A percentile compares a stretch with the other conserved stretches of the same genome.
Conservation (phyloP, 2,888 invertebrate species). For the Smittia aterrima region DNA sequence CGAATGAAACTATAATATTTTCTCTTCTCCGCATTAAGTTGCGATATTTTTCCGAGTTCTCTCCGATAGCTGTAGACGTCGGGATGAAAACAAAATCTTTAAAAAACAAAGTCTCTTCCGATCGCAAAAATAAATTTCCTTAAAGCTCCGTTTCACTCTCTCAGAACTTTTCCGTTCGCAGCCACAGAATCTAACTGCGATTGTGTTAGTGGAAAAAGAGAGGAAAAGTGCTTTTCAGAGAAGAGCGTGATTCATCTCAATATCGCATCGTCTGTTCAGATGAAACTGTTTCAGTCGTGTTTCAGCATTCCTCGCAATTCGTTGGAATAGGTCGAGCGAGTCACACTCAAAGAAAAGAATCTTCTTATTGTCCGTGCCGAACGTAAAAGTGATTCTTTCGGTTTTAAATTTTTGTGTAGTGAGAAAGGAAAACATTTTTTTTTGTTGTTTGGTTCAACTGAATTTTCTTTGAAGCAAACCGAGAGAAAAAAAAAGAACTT, state of each 20-base stretch:
- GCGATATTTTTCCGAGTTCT: background rate
- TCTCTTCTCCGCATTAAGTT: background rate
- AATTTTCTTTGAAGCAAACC: background rate
- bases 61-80: background rate
- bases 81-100: conserved; percentile 1
- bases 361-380: background rate
- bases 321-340: conserved; percentile 15
- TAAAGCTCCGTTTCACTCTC: background rate
- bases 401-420: background rate
- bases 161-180: background rate
- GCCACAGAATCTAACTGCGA: background rate
- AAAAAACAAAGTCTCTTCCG: background rate
- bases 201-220: background rate
- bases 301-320: conserved; percentile 9
- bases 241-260: background rate
- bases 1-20: background rate
- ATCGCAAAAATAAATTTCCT: background rate
- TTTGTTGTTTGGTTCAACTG: background rate
- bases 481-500: conserved; percentile 7
- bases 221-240: background rate
- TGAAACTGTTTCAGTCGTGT: conserved; percentile 13
- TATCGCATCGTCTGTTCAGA: background rate
- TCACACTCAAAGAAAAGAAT: background rate
- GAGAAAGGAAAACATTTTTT: conserved; percentile 4
- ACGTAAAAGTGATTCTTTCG: background rate